phyloP scores from a whole-genome alignment of 2,888 invertebrate species.

The Octodonta nipae region DNA sequence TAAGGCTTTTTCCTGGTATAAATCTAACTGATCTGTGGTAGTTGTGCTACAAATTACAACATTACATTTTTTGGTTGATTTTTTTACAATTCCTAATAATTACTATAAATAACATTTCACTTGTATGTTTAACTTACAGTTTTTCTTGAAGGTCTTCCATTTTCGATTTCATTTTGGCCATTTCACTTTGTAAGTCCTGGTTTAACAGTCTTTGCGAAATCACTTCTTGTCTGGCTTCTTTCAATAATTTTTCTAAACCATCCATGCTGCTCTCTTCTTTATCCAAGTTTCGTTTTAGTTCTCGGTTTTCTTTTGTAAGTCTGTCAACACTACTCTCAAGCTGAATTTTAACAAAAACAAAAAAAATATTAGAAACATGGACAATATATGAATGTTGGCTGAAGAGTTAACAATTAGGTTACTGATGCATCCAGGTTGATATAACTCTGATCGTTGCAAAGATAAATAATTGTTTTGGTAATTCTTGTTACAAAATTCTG shows the following conservation, averaged over 20 bases:
- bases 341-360: background rate
- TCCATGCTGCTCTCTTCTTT: constrained; percentile 39
- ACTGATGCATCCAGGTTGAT: too few species aligned
- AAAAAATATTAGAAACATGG: too few species aligned
- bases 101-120: background rate
- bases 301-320: constrained; percentile 35
- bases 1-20: constrained; percentile 40
- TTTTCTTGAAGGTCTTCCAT: constrained; percentile 39
- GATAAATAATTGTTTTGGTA: too few species aligned
- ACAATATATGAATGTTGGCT: too few species aligned
- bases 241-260: constrained; percentile 43
- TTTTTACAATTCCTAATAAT: too few species aligned
- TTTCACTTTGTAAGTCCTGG: constrained; percentile 52
- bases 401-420: too few species aligned
- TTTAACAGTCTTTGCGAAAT: constrained; percentile 47
- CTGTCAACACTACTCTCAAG: constrained; percentile 39
- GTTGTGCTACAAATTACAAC: constrained; percentile 16
- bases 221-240: constrained; percentile 45
- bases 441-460: too few species aligned
- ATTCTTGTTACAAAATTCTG: too few species aligned
- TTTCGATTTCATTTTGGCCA: constrained; percentile 43
- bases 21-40: constrained; percentile 34
- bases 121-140: constrained; percentile 42
- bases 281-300: constrained; percentile 33
- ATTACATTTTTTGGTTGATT: too few species aligned